A percentile compares a stretch with the other conserved stretches of the same genome.
Evolutionary conservation across 2,888 invertebrate species (phyloP).

Genomic region (Amphipyra tragopoginis): DNA sequence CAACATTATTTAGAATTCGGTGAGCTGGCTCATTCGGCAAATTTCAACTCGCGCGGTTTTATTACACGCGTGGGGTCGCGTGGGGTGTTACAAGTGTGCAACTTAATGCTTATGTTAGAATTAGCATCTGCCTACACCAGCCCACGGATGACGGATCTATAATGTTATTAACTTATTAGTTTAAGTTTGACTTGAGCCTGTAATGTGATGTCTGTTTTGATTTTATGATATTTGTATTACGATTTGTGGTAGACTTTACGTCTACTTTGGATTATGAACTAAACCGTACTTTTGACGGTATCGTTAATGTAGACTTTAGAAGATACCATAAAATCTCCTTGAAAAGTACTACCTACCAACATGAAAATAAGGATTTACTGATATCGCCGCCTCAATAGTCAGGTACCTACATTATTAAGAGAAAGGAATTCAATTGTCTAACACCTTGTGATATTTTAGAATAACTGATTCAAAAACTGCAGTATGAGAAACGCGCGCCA

Average conservation of each 20-base stretch:
- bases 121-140: constrained; percentile 61
- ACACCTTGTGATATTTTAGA: too few relatives aligned
- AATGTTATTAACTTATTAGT: constrained; percentile 42
- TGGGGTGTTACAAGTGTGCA: constrained; percentile 26
- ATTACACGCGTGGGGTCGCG: constrained; percentile 6
- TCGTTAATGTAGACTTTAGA: too few relatives aligned
- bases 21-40: not conserved
- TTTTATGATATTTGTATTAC: constrained; percentile 17
- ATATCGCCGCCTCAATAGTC: too few relatives aligned
- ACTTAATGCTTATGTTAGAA: constrained; percentile 30
- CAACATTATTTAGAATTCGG: not conserved
- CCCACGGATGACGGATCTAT: constrained; percentile 42
- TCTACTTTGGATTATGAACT: not conserved
- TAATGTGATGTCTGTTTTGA: constrained; percentile 8
- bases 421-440: too few relatives aligned
- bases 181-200: constrained; percentile 19
- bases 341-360: too few relatives aligned
- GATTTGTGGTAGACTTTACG: not conserved
- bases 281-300: too few relatives aligned
- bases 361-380: too few relatives aligned
- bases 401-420: too few relatives aligned
- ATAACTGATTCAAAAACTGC: too few relatives aligned
- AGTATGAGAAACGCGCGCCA: too few relatives aligned
- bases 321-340: too few relatives aligned
- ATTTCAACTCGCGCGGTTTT: not conserved